Evolutionary conservation across 2,888 invertebrate species (phyloP), one percentile per base, ranked within the genome.

Genomic region (Scaptomyza polygonia): DNA sequence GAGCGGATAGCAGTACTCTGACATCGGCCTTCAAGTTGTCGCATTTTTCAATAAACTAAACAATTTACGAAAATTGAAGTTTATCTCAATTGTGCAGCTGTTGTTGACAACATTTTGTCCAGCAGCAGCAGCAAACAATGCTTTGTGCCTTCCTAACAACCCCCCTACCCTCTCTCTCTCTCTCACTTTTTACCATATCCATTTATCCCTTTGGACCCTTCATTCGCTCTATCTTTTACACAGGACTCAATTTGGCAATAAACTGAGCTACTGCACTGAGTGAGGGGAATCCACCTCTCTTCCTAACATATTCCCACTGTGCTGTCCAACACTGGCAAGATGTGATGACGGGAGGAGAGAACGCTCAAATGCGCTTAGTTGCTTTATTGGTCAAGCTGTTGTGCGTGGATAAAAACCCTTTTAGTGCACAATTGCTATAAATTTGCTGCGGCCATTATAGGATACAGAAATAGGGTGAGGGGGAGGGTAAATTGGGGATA

Each of bases 41-140:
- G 88, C 82, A 85, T 85, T 85, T 85, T 88, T 85, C 84, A 85
- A 85, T 86, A 86, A 86, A 86, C 85, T 86, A 88, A 86, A 88
- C 88, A 88, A 84, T 84, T 88, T 84, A 82, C 88, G 88, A 85
- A 85, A 88, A 85, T 85, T 87, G 85, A 87, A 85, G 85, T 89
- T 88, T 88, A 89, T 88, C 87, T 89, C 87, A 89, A 89, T 88
- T 87, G 89, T 88, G 88, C 87, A 85, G 85, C 88, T 88, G 85
- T 77, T 88, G 86, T 88, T 88, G 88, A 88, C 87, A 81, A 88
- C 80, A 86, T 79, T 77, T 69, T 79, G 80, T 80, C 80, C 80
- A 71, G 72, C 67, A 58, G 67, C 67, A 58, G 67, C 80, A 71
- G 67, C 79, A 62, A 77, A 86, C 87, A 85, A 86, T 78, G 85